These are phyloP conservation scores for Aethes cnicana DNA, from an alignment of 2,888 invertebrate species.

Conservation along the genomic window DNA sequence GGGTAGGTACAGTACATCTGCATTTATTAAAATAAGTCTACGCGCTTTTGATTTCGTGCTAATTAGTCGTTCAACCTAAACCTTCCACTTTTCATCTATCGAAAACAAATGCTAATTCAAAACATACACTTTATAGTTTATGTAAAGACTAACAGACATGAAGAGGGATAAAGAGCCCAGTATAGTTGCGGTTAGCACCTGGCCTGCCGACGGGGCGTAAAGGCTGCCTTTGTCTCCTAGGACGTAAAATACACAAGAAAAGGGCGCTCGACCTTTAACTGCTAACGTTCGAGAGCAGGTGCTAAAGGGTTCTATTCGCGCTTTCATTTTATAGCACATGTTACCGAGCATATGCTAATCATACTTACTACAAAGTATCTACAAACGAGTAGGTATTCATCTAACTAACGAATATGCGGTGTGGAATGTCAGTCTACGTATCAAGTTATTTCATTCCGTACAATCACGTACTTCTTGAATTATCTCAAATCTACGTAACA, in stretches of 20 bases:
- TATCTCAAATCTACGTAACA: conserved; percentile 6
- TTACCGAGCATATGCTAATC: neutral
- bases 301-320: conserved; percentile 10
- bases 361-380: neutral
- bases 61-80: too few species aligned
- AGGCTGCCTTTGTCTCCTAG: conserved; percentile 12
- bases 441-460: neutral
- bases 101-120: too few species aligned
- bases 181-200: conserved; percentile 19
- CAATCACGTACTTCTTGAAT: conserved; percentile 6
- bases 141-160: neutral
- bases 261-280: neutral
- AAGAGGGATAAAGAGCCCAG: conserved; percentile 3
- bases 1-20: neutral
- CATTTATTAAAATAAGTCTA: neutral
- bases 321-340: conserved; percentile 1
- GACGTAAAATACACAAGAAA: neutral
- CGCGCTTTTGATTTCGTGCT: neutral
- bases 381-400: too few species aligned
- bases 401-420: too few species aligned
- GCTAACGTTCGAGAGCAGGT: conserved; percentile 24
- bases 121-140: neutral
- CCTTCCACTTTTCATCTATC: too few species aligned
- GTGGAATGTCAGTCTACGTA: neutral
- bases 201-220: conserved; percentile 1